Conservation (phyloP, 2,797 vertebrate species). For the Chaunax sp. region DNA sequence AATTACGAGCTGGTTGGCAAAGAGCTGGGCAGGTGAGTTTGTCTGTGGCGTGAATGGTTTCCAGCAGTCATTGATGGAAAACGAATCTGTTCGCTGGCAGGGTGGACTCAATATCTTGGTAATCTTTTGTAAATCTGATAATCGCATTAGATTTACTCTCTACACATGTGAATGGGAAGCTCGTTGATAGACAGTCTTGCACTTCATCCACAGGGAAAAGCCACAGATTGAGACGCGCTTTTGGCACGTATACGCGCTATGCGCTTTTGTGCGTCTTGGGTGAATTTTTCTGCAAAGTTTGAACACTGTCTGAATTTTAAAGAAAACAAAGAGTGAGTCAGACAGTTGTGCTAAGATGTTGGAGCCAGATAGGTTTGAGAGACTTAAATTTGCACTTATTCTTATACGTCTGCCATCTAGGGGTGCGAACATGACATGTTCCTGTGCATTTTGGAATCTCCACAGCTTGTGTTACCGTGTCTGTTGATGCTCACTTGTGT, state of each 20-base stretch:
- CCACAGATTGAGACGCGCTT: conserved; percentile 31
- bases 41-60: not conserved
- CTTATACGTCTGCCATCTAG: not conserved
- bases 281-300: not conserved
- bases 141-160: conserved; percentile 38
- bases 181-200: conserved; percentile 40
- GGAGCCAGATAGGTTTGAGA: too few relatives aligned
- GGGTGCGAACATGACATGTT: not conserved
- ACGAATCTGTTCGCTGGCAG: not conserved
- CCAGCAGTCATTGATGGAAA: not conserved
- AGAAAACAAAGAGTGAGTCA: too few relatives aligned
- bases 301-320: not conserved
- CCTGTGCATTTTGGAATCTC: not conserved
- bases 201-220: not conserved
- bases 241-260: conserved; percentile 38
- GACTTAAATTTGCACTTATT: not conserved
- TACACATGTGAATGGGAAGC: conserved; percentile 49
- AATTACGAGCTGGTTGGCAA: conserved; percentile 82
- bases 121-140: conserved; percentile 29
- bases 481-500: conserved; percentile 10
- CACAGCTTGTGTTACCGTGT: not conserved
- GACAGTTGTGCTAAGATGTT: too few relatives aligned
- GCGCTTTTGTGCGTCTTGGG: conserved; percentile 27
- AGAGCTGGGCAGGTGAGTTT: conserved; percentile 84
- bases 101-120: not conserved